Evolutionary conservation across 2,113 vertebrate species (phyloP), one percentile per base, ranked within the genome.

Genomic region (Micronisus gabar): DNA sequence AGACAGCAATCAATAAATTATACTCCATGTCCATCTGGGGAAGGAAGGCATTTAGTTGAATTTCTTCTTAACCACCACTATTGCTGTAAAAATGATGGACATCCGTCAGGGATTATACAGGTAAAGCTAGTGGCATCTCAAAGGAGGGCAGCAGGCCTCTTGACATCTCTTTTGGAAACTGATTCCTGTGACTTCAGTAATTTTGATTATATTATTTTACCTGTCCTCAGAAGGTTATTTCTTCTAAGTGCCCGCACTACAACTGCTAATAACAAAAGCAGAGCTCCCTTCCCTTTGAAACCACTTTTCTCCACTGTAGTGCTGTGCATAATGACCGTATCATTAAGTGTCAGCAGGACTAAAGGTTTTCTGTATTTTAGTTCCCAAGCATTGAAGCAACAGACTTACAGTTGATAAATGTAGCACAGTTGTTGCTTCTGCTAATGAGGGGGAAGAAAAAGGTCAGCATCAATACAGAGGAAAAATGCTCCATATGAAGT

Each of bases 381-480:
- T 87, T 95, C 66, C 41, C 41, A 73, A 90, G 50, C 56, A 62
- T 1, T 70, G 52, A 87, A 94, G 73, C 22, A 80, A 56, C 30
- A 80, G 76, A 63, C 55, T 88, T 14, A 4, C 6, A 53, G 65
- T 29, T 66, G 70, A 89, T 73, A 91, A 85, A 76, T 53, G 62
- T 32, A 72, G 73, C 89, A 82, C 41, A 58, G 86, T 50, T 97
- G 78, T 70, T 93, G 14, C 81, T 81, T 90, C 70, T 87, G 38
- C 81, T 96, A 96, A 97, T 80, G 61, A 94, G 76, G 7, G 47
- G 55, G 48, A 94, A 89, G 81, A 14, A 84, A 93, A 95, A 96
- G 94, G 86, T 96, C 94, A 95, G 32, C 62, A 41, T 79, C 86
- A 82, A 86, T 80, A 73, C 12, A 86, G 43, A 88, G 56, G n/a